Evolutionary conservation across 2,113 vertebrate species (phyloP), one percentile per base, ranked within the genome.

Genomic region (Damaliscus lunatus): DNA sequence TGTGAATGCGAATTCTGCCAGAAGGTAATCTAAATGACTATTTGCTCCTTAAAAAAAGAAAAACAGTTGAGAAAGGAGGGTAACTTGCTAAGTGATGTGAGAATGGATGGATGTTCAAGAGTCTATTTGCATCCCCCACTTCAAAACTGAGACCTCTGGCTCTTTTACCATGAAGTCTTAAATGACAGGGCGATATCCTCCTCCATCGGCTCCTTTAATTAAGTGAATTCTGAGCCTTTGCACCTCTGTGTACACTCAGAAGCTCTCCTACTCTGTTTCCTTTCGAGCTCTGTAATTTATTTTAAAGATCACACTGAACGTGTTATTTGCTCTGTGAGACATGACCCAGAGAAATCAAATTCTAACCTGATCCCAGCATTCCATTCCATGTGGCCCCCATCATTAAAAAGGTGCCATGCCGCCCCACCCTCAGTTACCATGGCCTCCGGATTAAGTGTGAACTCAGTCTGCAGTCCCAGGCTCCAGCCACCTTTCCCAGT

Each of bases 231-330:
- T 16, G 77, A 92, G 77, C 92, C 9, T 12, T 57, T 90, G 64
- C 90, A 92, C 85, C 97, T 98, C 81, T 71, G 14, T 80, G 84
- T 94, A 86, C 43, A 33, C 84, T 71, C 64, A 82, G 86, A 93
- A 85, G 67, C 77, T 80, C 97, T 96, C 88, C 52, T 36, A 13
- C 74, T 83, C 55, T 17, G 64, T 31, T 95, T 77, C 88, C 17
- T 90, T 97, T 95, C 62, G 77, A 98, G 98, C 95, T 89, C 78
- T 81, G 95, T 95, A 97, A 97, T 96, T 97, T 97, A 95, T 96
- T 95, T 92, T 97, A 97, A 97, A 97, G 97, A 98, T 96, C 85
- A 92, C 50, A 80, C 3, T 59, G 91, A 95, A 87, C 67, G 57
- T 92, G 93, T 83, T 94, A 97, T 96, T 98, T 98, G 81, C 90